Evolutionary conservation across 2,888 invertebrate species (phyloP).

Genomic region (Megamerina dolium): DNA sequence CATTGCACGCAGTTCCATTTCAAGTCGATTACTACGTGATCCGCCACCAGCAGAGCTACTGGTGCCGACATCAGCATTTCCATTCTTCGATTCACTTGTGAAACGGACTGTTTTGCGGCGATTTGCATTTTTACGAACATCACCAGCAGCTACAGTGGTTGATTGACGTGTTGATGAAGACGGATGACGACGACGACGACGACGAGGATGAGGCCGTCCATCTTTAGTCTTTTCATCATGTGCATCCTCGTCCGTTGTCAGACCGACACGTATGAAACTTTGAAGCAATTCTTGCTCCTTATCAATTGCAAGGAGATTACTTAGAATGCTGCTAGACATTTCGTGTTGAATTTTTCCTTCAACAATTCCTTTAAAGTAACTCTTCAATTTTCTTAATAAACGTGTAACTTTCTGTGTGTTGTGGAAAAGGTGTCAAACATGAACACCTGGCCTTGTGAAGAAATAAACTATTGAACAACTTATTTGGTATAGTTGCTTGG

Average conservation of each 20-base stretch:
- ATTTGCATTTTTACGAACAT: conserved; percentile 10
- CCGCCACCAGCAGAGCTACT: conserved; percentile 13
- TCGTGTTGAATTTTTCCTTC: conserved; percentile 15
- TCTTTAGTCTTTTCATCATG: conserved; percentile 37
- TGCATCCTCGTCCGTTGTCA: conserved; percentile 52
- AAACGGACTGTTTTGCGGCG: conserved; percentile 25
- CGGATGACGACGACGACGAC: conserved; percentile 8
- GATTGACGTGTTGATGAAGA: conserved; percentile 11
- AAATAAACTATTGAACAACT: too few species aligned
- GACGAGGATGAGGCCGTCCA: conserved; percentile 12
- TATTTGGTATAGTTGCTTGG: too few species aligned
- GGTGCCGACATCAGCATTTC: conserved; percentile 16
- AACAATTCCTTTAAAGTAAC: conserved; percentile 2
- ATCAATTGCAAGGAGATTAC: conserved; percentile 62
- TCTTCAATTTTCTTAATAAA: conserved; percentile 28
- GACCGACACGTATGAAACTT: conserved; percentile 69
- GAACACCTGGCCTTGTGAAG: conserved; percentile 24
- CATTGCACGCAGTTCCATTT: conserved; percentile 30
- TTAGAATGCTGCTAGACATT: conserved; percentile 51
- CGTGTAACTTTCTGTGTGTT: background rate
- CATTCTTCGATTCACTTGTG: conserved; percentile 20
- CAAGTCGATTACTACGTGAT: conserved; percentile 35
- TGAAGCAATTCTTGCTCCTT: conserved; percentile 71
- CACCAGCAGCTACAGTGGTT: background rate
- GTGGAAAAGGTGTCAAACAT: conserved; percentile 13